Conservation (phyloP, 2,888 invertebrate genomes). For the Archips xylosteana region DNA sequence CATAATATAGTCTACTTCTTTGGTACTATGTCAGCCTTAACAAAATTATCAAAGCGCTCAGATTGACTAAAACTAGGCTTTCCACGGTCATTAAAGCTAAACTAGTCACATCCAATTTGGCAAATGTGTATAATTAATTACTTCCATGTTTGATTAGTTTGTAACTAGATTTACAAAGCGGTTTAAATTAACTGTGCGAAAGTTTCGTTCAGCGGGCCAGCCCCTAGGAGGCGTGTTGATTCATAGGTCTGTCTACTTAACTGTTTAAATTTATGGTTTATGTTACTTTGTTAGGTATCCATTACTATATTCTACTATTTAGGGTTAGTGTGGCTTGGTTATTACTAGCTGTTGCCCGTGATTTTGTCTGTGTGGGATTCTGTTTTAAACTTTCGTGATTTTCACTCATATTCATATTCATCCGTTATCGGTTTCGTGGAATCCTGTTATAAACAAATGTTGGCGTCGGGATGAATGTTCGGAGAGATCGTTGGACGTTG, state of each 20-base stretch:
- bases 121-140: constrained; percentile 10
- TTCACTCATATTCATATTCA: too few relatives aligned
- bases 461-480: too few relatives aligned
- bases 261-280: neutral
- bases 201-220: neutral
- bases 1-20: too few relatives aligned
- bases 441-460: too few relatives aligned
- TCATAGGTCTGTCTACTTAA: constrained; percentile 5
- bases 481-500: too few relatives aligned
- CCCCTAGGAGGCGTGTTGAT: neutral
- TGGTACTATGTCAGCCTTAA: neutral
- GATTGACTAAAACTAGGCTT: neutral
- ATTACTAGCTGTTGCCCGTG: too few relatives aligned
- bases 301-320: neutral
- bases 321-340: too few relatives aligned
- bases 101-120: constrained; percentile 3
- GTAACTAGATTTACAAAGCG: constrained; percentile 11
- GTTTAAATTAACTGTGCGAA: neutral
- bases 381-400: too few relatives aligned
- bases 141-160: constrained; percentile 3
- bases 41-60: neutral
- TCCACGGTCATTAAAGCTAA: neutral
- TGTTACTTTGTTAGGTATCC: neutral
- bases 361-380: too few relatives aligned
- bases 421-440: too few relatives aligned